Conservation (phyloP, 2,888 invertebrate species). For the Patella depressa region DNA sequence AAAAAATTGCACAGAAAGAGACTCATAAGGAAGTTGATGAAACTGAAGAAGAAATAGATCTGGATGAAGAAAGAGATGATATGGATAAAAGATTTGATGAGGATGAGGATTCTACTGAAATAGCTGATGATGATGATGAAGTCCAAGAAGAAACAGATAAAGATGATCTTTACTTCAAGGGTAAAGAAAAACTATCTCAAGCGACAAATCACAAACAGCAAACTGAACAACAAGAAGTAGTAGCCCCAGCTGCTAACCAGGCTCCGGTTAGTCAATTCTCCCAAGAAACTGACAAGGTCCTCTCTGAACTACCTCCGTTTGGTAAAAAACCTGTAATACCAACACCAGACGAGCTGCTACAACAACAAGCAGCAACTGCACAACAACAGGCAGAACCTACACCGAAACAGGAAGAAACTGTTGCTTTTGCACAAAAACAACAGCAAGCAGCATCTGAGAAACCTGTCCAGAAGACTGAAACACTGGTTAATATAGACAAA, state of each 20-base stretch:
- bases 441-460: not conserved
- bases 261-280: no score
- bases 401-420: no score
- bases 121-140: conserved; percentile 11
- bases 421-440: no score
- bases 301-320: no score
- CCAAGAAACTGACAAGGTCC: not conserved
- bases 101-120: conserved; percentile 11
- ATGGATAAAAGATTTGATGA: conserved; percentile 15
- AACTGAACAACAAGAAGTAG: not conserved
- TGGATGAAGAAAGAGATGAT: conserved; percentile 1
- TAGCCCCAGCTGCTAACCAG: not conserved
- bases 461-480: not conserved
- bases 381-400: no score
- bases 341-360: not conserved
- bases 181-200: conserved; percentile 14
- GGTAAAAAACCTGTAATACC: no score
- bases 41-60: conserved; percentile 16
- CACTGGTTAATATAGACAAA: no score
- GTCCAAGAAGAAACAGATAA: not conserved
- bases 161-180: not conserved
- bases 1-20: not conserved
- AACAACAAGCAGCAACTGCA: no score
- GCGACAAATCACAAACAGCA: conserved; percentile 8
- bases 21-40: conserved; percentile 8